Evolutionary conservation across 1,140 invertebrate genomes (phyloP).

Genomic region (Camponotus floridanus): DNA sequence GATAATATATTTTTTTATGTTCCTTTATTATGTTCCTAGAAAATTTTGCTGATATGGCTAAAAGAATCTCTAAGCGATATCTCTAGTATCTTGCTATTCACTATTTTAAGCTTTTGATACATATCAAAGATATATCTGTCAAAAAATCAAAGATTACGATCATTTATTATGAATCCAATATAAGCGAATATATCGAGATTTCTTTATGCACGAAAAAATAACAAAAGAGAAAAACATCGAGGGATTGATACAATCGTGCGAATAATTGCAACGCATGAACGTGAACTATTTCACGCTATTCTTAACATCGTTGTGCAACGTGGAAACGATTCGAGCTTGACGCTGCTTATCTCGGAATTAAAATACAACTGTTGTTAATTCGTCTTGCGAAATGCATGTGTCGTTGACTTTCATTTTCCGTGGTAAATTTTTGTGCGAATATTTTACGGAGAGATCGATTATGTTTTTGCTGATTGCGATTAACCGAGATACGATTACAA

Average conservation of each 20-base stretch:
- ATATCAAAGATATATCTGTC: background rate
- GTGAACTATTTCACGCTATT: background rate
- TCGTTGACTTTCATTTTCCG: constrained; percentile 37
- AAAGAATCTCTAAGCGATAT: too few relatives aligned
- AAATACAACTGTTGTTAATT: constrained; percentile 35
- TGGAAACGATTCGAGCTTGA: background rate
- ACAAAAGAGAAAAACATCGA: constrained; percentile 1
- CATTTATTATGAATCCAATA: background rate
- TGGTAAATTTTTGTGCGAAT: constrained; percentile 2
- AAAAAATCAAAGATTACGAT: background rate
- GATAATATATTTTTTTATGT: too few relatives aligned
- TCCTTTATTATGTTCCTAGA: too few relatives aligned
- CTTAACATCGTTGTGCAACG: constrained; percentile 6
- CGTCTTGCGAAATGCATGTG: background rate
- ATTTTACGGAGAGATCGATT: background rate
- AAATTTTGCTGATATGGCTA: too few relatives aligned
- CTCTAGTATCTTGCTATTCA: too few relatives aligned
- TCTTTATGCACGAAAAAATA: background rate
- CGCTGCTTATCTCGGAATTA: constrained; percentile 21
- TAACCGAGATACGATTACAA: constrained; percentile 15
- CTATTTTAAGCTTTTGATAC: too few relatives aligned
- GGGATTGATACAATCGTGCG: background rate
- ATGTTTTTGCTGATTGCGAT: constrained; percentile 17
- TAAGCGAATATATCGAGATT: background rate
- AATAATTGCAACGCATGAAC: background rate